Evolutionary conservation across 2,113 vertebrate species (phyloP), one percentile per base, ranked within the genome.

Genomic region (Hyperoodon ampullatus): DNA sequence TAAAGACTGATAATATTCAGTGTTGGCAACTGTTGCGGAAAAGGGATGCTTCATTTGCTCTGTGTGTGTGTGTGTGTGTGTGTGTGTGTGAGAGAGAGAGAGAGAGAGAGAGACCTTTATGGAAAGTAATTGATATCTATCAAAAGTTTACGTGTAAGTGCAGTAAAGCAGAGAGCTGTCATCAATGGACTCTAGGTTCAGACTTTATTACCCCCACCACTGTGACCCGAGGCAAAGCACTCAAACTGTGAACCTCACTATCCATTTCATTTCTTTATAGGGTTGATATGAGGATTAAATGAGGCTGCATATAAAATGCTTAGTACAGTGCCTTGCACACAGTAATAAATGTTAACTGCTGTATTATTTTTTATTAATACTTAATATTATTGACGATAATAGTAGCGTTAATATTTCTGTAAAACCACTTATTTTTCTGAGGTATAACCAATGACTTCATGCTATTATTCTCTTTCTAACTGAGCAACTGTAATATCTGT

Each of bases 251-350:
- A 53, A 26, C 50, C 3, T 90, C 30, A 60, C 24, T 77, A 63
- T 92, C 50, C 7, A 7, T 47, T 53, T 82, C 63, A 24, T 88
- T 60, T 72, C 42, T 30, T 84, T 85, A 88, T 26, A 78, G 11
- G 24, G n/a, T 44, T 89, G 42, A 84, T 77, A 63, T 10, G 33
- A 88, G 55, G n/a, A 63, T 77, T 71, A 53, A 78, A 30, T 71
- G 19, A 95, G 50, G 93, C 53, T 85, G n/a, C 60, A 78, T 83
- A 21, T 82, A 61, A 93, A 66, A 72, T 77, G n/a, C 30, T 94
- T 83, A 78, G 60, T 74, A 63, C 0, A 80, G 47, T 55, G 10
- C 35, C 63, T 86, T 47, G 26, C 74, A 74, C n/a, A 81, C 60
- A 60, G 44, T 84, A 75, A 68, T 88, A 77, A 83, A 61, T 86